Base-by-base conservation (phyloP, 2,888 invertebrate genomes). In the Apomyelois bistriatella region DNA sequence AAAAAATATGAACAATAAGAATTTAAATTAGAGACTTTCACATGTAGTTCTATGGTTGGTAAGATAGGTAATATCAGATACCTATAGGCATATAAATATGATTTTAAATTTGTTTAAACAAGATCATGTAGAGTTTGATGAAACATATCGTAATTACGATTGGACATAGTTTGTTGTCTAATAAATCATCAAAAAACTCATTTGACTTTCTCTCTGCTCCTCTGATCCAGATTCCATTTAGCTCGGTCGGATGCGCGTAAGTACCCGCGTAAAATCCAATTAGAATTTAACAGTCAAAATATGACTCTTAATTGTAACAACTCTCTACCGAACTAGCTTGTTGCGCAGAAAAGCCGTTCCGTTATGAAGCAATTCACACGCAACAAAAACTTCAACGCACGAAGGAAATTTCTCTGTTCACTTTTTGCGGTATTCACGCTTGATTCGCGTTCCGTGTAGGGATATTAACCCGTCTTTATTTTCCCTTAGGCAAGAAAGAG, bases 341-440 rank as follows among this genome's bases (percentile, higher is more conserved):
- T 61, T 58, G 53, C 53, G 60, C 61, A 68, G 73, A 74, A 78
- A 76, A 46, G 46, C 70, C 58, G 65, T 63, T 67, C 81, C 80
- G 80, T 82, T 85, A 83, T 71, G 71, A 72, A 72, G 70, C 75
- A 72, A 79, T 78, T 74, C 74, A 73, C 76, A 77, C 76, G 72
- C 74, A 72, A 71, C 73, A 81, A 82, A 81, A 81, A 80, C 72
- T 68, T 62, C 68, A 64, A 71, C 68, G 68, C 72, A 64, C 46
- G 16, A 66, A 70, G 80, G 72, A 76, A 83, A 83, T 83, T 85
- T 84, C 83, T 82, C 82, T 66, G 70, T 74, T 69, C 68, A 67
- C 66, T 82, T 84, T 82, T 82, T 81, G 75, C 74, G 61, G 67
- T 63, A 70, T 77, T 79, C 78, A 79, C 73, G 79, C 73, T 78